Evolutionary conservation across 2,888 invertebrate species (phyloP).

Genomic region (Dysmachus trigonus): DNA sequence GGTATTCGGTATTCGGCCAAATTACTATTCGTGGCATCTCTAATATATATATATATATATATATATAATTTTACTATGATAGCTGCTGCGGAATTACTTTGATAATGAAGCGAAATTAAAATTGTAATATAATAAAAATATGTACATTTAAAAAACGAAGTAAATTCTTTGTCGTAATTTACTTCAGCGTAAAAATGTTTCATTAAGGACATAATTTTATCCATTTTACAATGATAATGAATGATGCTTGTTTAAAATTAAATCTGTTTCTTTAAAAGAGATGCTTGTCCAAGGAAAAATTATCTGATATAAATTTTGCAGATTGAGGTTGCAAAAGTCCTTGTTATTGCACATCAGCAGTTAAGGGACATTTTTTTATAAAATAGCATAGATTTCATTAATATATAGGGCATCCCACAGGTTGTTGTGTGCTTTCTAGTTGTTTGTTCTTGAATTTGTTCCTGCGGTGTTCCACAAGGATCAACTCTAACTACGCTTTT

Average conservation of each 20-base stretch:
- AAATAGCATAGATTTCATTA: not conserved
- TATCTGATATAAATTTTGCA: not conserved
- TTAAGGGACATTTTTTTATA: not conserved
- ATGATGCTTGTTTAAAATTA: not conserved
- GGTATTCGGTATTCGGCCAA: too few species aligned
- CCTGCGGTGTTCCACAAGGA: too few species aligned
- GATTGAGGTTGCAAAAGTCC: not conserved
- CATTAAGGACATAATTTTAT: not conserved
- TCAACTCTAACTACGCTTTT: too few species aligned
- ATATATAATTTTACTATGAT: not conserved
- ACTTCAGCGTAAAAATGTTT: not conserved
- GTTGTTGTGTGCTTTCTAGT: too few species aligned
- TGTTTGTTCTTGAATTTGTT: too few species aligned
- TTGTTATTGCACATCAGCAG: not conserved
- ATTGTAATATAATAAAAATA: too few species aligned
- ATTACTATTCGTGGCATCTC: too few species aligned
- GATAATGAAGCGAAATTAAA: too few species aligned
- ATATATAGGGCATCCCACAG: not conserved
- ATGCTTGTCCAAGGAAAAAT: not conserved
- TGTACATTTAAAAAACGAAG: not conserved
- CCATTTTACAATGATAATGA: not conserved
- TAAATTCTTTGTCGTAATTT: not conserved
- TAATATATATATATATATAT: too few species aligned
- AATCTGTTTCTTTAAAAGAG: not conserved
- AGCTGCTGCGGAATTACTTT: not conserved